Base-by-base conservation (phyloP, 2,113 vertebrate genomes). In the Pituophis catenifer region DNA sequence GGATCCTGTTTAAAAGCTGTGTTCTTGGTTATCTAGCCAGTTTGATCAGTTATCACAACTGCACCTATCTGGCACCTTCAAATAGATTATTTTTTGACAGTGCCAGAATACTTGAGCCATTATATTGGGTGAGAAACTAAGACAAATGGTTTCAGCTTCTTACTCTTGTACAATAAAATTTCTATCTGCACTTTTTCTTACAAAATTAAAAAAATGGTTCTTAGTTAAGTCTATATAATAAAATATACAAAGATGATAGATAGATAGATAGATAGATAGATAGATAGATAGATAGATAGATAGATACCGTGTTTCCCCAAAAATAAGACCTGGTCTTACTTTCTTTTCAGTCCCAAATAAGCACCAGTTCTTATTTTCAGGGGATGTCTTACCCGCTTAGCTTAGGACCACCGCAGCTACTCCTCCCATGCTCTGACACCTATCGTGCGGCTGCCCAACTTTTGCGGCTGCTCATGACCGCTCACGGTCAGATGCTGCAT, bases 401-500 rank as follows among this genome's bases (percentile, higher is more conserved):
- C 19, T 58, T 58, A 58, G 19, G 57, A 58, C 57, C 23, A 9
- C 58, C 7, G 17, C 58, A 59, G 23, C 8, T 21, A 59, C 0
- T 6, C 58, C 8, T 59, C 58, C 8, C 23, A 59, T 2, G 8
- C 23, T 2, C 8, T 2, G 7, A 59, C 2, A 24, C 23, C 58
- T 59, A 23, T 59, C 0, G 2, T 8, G 2, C 8, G 0, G 23
- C 23, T 24, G 58, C 8, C 58, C 19, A 8, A 59, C 23, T 59
- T 59, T 8, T 59, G 58, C 9, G 8, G 58, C 58, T 59, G 58
- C 21, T 58, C 57, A 2, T 23, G 19, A 4, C 57, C 0, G 7
- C 7, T 8, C 0, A 0, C 0, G 21, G 23, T 21, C 21, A 59
- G 6, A 59, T 59, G 23, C 23, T 0, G 8, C 2, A 2, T 59